Evolutionary conservation across 2,888 invertebrate genomes (phyloP), one percentile per base, ranked within the genome.

Genomic region (Penaeus monodon): DNA sequence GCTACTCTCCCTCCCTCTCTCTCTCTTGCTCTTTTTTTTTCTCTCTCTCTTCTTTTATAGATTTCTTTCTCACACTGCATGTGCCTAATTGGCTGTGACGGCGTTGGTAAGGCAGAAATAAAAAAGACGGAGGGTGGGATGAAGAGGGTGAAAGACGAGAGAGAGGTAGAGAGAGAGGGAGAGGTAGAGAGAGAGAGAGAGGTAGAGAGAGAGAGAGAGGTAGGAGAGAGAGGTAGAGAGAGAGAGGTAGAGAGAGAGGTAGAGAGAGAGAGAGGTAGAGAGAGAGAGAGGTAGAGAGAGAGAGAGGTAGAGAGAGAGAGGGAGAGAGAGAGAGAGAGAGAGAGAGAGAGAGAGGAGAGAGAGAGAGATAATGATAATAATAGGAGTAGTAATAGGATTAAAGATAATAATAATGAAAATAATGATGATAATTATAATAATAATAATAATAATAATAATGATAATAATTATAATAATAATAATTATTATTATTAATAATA

Each of bases 51-150:
- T 70, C 29, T 70, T 17, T 24, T 70, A 29, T 24, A 8, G 10
- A 20, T 70, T 70, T 70, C 29, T 70, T 70, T 70, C 14, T 29
- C 70, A 70, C 70, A 70, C 29, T 24, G 22, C 68, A 27, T 24
- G 70, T 14, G 70, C 70, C 70, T 29, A 70, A 70, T 70, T 70
- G 29, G 70, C 14, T 29, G 70, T 70, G 70, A 27, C 22, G 70
- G 70, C 27, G 22, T 14, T 29, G 29, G 27, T 14, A 29, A 27
- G 22, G 29, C 27, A 24, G 70, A 24, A 22, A 24, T 14, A 70
- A 29, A 29, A 70, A 70, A 22, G 70, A 14, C 29, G 14, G 29
- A 27, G 70, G 29, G 27, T 24, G 70, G 24, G 70, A 24, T 12
- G 22, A 27, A 70, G 70, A 70, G 29, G 70, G 29, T 29, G 70